Evolutionary conservation across 2,888 invertebrate species (phyloP).

Genomic region (Leistus spinibarbis): DNA sequence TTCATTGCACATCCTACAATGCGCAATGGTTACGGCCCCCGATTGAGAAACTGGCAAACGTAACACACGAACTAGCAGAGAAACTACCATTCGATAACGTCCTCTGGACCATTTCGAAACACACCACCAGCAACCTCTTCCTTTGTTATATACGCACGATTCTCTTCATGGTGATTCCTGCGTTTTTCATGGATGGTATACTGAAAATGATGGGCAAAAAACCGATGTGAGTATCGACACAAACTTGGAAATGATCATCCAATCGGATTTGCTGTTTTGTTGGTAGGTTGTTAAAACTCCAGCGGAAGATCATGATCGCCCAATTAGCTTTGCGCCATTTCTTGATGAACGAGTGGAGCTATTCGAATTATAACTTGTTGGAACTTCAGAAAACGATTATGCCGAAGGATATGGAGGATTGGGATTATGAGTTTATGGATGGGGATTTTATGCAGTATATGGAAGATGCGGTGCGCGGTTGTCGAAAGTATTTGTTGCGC

Average conservation of each 20-base stretch:
- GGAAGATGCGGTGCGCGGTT: not conserved
- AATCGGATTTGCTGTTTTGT: not conserved
- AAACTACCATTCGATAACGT: constrained; percentile 1
- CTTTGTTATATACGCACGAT: not conserved
- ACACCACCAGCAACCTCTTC: not conserved
- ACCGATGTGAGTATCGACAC: constrained; percentile 5
- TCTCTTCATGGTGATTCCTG: not conserved
- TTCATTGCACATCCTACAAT: not conserved
- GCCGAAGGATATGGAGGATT: not conserved
- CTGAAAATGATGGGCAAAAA: not conserved
- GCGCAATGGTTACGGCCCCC: not conserved
- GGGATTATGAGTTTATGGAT: constrained; percentile 2
- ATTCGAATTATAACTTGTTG: not conserved
- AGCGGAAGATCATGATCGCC: not conserved
- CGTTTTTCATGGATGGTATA: constrained; percentile 1
- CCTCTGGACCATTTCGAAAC: not conserved
- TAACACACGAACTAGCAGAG: too few species aligned
- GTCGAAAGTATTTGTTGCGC: not conserved
- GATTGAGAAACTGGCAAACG: not conserved
- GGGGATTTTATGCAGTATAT: not conserved
- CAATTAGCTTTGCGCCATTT: constrained; percentile 1
- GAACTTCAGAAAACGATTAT: not conserved
- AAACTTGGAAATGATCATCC: not conserved
- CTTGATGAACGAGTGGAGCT: constrained; percentile 5
- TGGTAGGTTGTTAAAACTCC: not conserved